A percentile compares a stretch with the other conserved stretches of the same genome.
These are phyloP conservation scores for Rallus crepitans DNA, from an alignment of 2,797 vertebrate genomes.

Conservation along the genomic window DNA sequence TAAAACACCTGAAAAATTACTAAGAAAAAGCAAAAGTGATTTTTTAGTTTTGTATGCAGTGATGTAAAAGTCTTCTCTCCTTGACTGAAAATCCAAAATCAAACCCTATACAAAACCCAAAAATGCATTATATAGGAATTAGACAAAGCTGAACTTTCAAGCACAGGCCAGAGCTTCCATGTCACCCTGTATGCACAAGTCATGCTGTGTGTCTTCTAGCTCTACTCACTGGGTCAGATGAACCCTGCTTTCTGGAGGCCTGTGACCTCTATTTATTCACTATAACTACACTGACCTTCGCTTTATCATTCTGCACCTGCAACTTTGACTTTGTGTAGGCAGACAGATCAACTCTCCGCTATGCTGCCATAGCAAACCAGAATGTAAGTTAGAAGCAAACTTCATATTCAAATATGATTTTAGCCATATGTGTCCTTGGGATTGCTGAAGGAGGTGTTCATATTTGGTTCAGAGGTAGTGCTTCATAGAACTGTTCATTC, in stretches of 20 bases:
- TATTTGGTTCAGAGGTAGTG: background rate
- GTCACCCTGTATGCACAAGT: fast-evolving
- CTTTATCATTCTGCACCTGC: background rate
- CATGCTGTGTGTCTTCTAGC: background rate
- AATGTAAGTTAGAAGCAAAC: background rate
- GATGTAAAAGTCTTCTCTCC: background rate
- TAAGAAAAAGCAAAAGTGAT: background rate
- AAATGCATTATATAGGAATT: background rate
- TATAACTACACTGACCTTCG: background rate
- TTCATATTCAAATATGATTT: background rate
- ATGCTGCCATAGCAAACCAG: background rate
- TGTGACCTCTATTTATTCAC: background rate
- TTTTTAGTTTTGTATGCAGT: background rate
- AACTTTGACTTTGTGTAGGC: background rate
- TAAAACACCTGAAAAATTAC: background rate
- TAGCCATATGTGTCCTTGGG: background rate
- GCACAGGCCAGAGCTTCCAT: background rate
- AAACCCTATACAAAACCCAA: background rate
- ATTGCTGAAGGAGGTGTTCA: background rate
- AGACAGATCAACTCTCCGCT: background rate
- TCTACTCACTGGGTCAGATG: background rate
- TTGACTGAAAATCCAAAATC: background rate
- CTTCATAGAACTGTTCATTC: background rate
- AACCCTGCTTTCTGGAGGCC: background rate
- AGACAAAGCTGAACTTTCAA: background rate